Base-by-base conservation (phyloP, 2,888 invertebrate genomes). In the Yponomeuta sedellus region DNA sequence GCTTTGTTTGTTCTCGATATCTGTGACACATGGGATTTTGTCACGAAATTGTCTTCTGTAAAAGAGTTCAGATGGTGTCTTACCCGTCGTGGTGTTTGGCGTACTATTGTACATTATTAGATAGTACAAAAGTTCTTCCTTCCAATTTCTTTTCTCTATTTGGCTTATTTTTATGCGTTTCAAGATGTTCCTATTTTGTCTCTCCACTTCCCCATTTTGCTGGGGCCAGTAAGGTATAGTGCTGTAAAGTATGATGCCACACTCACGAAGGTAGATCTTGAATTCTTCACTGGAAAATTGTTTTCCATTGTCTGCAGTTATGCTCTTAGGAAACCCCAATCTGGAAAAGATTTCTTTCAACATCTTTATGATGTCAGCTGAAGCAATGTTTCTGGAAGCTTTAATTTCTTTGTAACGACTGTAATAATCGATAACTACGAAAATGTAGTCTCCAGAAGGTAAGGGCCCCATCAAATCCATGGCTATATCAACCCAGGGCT, bases 221-320 rank as follows among this genome's bases (percentile, higher is more conserved):
- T 69, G 69, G 5, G 69, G 67, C 66, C 67, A 67, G 19, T 67
- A 67, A 12, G 70, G 66, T 19, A 67, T 64, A 4, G 67, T 64
- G 57, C 67, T 61, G 62, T 40, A 66, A 11, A 68, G 40, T 8
- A 1, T 69, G 2, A 75, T 75, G n/a, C 66, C 64, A 1, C 66
- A 59, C 20, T 72, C 68, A 1, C 2, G 3, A 20, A 71, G 72
- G 57, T 67, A 75, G 0, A 8, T 10, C 19, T 68, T 69, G 22
- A 73, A 72, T 28, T 72, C 72, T 8, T 68, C 64, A 44, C 74
- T 73, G 0, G 64, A 19, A 56, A 75, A 73, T 56, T 75, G 75
- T 16, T 61, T 59, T 0, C 73, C 74, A 66, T 74, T 75, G 25
- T 75, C 75, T 0, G 70, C 68, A 0, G 74, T 73, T 3, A 74